Evolutionary conservation across 2,888 invertebrate species (phyloP).

Genomic region (Sinopyrophorus schimmeli): DNA sequence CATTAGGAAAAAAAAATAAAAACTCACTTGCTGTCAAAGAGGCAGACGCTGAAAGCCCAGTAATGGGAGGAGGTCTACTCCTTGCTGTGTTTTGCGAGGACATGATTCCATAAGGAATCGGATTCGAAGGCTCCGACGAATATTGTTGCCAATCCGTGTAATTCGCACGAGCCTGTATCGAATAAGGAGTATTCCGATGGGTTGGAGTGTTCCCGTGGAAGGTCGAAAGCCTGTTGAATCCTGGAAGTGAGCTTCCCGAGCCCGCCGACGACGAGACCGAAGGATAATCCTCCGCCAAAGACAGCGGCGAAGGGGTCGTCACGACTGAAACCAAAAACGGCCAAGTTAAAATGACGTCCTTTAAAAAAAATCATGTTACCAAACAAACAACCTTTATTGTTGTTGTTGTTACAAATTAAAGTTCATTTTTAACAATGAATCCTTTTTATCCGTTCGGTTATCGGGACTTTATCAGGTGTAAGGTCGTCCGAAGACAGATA

Average conservation of each 20-base stretch:
- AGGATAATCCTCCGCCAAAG: conserved; percentile 44
- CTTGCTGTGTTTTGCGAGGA: conserved; percentile 40
- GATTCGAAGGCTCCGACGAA: conserved; percentile 25
- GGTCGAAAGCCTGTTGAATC: conserved; percentile 46
- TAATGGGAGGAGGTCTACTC: conserved; percentile 44
- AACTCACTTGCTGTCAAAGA: conserved; percentile 75
- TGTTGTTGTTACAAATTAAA: no score
- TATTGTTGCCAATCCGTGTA: conserved; percentile 45
- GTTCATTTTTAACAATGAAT: no score
- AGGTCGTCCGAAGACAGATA: no score
- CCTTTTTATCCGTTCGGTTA: no score
- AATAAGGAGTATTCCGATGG: conserved; percentile 38
- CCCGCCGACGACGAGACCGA: conserved; percentile 43
- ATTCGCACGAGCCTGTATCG: conserved; percentile 36
- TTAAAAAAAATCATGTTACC: no score
- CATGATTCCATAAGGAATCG: conserved; percentile 36
- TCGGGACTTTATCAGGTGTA: no score
- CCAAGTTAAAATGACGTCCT: no score
- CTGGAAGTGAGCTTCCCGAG: conserved; percentile 43
- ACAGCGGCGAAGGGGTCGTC: conserved; percentile 33
- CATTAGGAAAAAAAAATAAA: not conserved
- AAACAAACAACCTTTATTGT: no score
- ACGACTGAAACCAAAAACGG: conserved; percentile 37
- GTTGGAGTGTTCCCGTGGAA: conserved; percentile 42
- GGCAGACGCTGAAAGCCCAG: conserved; percentile 67